Base-by-base conservation (phyloP, 2,888 invertebrate genomes). In the Scaptomyza cyrtandrae region DNA sequence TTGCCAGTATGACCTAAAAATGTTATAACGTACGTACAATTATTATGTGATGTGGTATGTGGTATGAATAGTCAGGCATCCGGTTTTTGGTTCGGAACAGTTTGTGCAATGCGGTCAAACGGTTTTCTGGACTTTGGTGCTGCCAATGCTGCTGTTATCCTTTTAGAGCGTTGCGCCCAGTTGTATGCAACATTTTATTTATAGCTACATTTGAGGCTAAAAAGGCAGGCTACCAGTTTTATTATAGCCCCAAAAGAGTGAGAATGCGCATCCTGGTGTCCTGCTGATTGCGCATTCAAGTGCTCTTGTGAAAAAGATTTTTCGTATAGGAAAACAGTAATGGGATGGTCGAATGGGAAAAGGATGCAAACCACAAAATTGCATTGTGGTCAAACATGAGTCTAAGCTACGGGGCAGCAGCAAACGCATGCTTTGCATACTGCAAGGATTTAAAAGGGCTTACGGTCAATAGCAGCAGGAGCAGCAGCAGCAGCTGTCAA, bases 241-340 rank as follows among this genome's bases (percentile, higher is more conserved):
- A 71, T 69, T 79, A 78, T 71, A 61, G 63, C 57, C 60, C 53
- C 48, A 63, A 29, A 39, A 39, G 14, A 14, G 39, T 1, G 41
- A 41, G 41, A 41, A 10, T 9, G 14, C 6, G n/a, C 33, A 48
- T 57, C 61, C 48, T 63, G 54, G 52, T 43, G 48, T 52, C 53
- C 77, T 61, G 69, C 80, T 80, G 78, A 78, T 78, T 78, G 80
- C 73, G 55, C 80, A 78, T 66, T 80, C 64, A 70, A 69, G 72
- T 77, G 24, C 48, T 13, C 6, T 54, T 27, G 10, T 53, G 16
- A 13, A n/a, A 33, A 48, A 24, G 7, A 37, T 14, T 29, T 39
- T 37, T 31, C n/a, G 29, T n/a, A 16, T 5, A 19, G 29, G 11
- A 9, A 14, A 3, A 6, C 13, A 6, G 11, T 2, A 13, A 7